phyloP scores from a whole-genome alignment of 2,113 vertebrate species.

The Brachirus orientalis region DNA sequence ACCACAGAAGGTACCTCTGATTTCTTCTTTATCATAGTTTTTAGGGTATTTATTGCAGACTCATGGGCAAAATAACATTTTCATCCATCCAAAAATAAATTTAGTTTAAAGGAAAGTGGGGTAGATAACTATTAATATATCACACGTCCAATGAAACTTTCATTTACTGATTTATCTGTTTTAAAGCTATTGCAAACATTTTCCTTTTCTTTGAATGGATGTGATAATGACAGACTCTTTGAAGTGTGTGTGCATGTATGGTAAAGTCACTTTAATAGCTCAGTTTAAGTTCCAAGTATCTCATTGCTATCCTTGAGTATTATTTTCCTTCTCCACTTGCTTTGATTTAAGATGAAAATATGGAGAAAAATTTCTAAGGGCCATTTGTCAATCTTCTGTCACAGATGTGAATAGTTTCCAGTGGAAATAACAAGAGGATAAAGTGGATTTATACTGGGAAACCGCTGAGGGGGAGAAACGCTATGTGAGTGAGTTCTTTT shows the following conservation, averaged over 20 bases:
- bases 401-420: slow-evolving; percentile 26
- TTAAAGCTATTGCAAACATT: no score
- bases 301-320: slow-evolving; percentile 11
- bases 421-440: slow-evolving; percentile 28
- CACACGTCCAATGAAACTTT: no score
- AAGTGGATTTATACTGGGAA: slow-evolving; percentile 49
- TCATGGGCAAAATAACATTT: no score
- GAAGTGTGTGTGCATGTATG: background rate
- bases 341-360: slow-evolving; percentile 53
- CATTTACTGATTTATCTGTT: no score
- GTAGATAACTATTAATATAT: no score
- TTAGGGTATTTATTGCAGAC: no score
- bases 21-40: no score
- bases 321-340: slow-evolving; percentile 25
- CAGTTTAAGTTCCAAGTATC: slow-evolving; percentile 37
- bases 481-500: background rate
- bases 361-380: slow-evolving; percentile 36
- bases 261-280: slow-evolving; percentile 20
- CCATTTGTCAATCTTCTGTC: slow-evolving; percentile 42
- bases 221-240: background rate
- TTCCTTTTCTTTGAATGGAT: no score
- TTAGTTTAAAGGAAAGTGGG: no score
- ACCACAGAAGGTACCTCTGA: no score
- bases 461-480: slow-evolving; percentile 6
- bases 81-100: no score